Evolutionary conservation across 2,888 invertebrate species (phyloP), one percentile per base, ranked within the genome.

Genomic region (Lasioglossum villosulum): DNA sequence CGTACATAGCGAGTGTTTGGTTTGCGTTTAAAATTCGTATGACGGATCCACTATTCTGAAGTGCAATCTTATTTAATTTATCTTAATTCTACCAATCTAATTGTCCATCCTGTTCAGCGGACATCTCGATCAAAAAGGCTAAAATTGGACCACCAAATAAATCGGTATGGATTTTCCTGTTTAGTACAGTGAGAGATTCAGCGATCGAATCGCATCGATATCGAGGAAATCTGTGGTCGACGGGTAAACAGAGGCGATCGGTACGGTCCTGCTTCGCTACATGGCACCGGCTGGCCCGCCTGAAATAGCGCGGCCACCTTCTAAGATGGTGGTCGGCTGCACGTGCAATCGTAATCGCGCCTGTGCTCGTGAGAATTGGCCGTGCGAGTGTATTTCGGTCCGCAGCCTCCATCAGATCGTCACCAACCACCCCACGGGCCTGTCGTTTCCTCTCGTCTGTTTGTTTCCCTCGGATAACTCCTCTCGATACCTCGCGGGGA

Each of bases 241-340:
- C 80, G 81, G 90, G 86, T 85, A 83, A 82, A 82, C 63, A 68
- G 78, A 82, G 63, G 66, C 30, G 77, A 16, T 68, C 63, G 75
- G 76, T 90, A 93, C 93, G 92, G 90, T 89, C 91, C 93, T 93
- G 93, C 88, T 81, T 85, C 84, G 89, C 88, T 91, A 91, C 89
- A 88, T 90, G 90, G 92, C 90, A 92, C 91, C 91, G 91, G 92
- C 93, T 93, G 92, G 90, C 88, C 91, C 89, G 90, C 93, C 91
- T 93, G 94, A 94, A 94, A 94, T 94, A 94, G 94, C 92, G 90
- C 91, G 91, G 88, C 92, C 90, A 91, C 91, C 89, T 92, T 89
- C 89, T 88, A 86, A 88, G 88, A 72, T 89, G 83, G 87, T 92
- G 86, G 89, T 92, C 83, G 88, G 75, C 71, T 90, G 82, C 89